Conservation (phyloP, 2,113 vertebrate species). For the Delphinapterus leucas region DNA sequence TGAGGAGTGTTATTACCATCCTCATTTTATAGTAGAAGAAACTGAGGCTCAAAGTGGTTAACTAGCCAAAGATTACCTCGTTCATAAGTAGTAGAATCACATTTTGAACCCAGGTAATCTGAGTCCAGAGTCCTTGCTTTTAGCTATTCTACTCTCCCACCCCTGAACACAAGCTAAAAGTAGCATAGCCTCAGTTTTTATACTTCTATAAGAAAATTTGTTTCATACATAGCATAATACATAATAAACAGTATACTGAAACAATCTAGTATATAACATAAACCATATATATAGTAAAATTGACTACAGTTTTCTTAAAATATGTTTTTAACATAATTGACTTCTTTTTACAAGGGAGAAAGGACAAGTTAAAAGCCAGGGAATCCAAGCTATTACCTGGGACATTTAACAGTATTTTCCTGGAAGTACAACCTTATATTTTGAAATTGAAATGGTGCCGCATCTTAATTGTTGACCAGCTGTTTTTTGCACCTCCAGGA, state of each 20-base stretch:
- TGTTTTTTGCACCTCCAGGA: not conserved
- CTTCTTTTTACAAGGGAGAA: not conserved
- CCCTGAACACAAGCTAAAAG: not conserved
- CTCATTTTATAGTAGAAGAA: not conserved
- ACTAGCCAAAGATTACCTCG: not conserved
- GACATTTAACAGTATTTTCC: not conserved
- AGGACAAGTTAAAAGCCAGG: slow-evolving; percentile 5
- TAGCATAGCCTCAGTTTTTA: not conserved
- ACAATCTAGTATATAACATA: not conserved
- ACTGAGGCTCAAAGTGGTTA: not conserved
- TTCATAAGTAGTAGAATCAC: not conserved
- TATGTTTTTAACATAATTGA: not conserved
- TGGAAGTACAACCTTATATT: not conserved
- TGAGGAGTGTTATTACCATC: not conserved
- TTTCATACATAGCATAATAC: not conserved
- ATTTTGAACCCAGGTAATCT: not conserved
- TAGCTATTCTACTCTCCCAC: not conserved
- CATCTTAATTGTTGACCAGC: slow-evolving; percentile 28
- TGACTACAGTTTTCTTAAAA: slow-evolving; percentile 6
- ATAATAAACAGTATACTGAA: not conserved
- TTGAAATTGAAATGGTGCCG: not conserved
- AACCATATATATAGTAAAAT: not conserved
- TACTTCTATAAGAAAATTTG: not conserved
- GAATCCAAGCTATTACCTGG: not conserved
- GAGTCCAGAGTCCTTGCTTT: not conserved